Base-by-base conservation (phyloP, 2,797 vertebrate genomes). In the Echeneis naucrates region DNA sequence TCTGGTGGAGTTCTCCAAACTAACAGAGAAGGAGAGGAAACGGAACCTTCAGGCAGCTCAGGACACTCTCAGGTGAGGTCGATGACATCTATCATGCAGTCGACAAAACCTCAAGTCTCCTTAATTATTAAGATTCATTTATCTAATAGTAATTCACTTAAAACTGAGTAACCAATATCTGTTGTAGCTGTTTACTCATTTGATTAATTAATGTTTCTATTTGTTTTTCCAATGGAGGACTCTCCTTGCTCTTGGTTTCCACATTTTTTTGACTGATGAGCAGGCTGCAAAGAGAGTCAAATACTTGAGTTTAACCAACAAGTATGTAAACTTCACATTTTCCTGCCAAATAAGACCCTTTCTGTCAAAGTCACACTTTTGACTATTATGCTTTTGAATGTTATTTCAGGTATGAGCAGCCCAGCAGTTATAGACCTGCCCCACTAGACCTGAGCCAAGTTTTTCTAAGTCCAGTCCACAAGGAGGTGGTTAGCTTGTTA, bases 1-100 rank as follows among this genome's bases (percentile, higher is more conserved):
- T 84, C 91, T 99, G 78, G 94, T 97, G 66, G 97, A 97, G 67
- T 99, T 98, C 90, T 95, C 92, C 50, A 97, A 96, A 88, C 91
- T 99, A 63, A 92, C 96, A 0, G 97, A 98, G 51, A 96, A 95
- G 75, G 97, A 98, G 77, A 95, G 93, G 88, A 96, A 95, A 89
- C 96, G 96, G 69, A 96, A 96, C 27, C 89, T 97, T 42, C 97
- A 98, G 80, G 94, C 95, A 85, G 96, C 97, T 0, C 94, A 97
- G 69, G 95, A 97, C 89, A 97, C 94, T 3, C 88, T 99, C 26
- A 97, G 95, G 97, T 98, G 85, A 94, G 93, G 89, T 80, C 10
- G 42, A 2, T 57, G 21, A 2, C 8, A 23, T 51, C 4, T 23
- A 23, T 21, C 13, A 3, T 27, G 19, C 17, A 37, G 16, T 57